Evolutionary conservation across 2,113 vertebrate genomes (phyloP).

Genomic region (Orientallactaga bullata): DNA sequence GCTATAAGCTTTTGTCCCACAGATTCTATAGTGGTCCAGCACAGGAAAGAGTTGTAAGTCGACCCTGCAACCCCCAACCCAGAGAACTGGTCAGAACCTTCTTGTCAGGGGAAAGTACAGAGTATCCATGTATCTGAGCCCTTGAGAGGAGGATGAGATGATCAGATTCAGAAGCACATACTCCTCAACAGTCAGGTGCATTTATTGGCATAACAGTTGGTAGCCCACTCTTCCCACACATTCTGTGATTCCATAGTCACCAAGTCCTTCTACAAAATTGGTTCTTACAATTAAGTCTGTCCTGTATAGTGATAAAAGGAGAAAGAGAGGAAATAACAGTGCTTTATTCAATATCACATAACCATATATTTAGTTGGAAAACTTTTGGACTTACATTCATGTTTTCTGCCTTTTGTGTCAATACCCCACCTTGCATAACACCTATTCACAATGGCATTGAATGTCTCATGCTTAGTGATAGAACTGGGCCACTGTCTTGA

Average conservation of each 20-base stretch:
- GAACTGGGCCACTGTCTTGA: not conserved
- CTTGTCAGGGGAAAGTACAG: not conserved
- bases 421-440: not conserved
- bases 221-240: no score
- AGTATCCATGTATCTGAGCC: not conserved
- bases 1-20: not conserved
- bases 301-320: not conserved
- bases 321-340: not conserved
- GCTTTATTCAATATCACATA: conserved; percentile 1
- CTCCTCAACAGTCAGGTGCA: no score
- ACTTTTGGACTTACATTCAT: not conserved
- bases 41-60: no score
- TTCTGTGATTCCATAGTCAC: not conserved
- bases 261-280: not conserved
- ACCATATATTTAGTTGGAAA: not conserved
- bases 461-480: not conserved
- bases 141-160: not conserved
- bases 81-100: not conserved
- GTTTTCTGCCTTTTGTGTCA: not conserved
- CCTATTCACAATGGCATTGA: not conserved
- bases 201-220: not conserved
- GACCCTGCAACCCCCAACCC: no score
- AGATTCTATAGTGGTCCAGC: not conserved
- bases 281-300: not conserved
- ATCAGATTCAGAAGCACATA: not conserved